These are phyloP conservation scores for Parnassius orleans DNA, from an alignment of 2,888 invertebrate genomes.

Conservation along the genomic window DNA sequence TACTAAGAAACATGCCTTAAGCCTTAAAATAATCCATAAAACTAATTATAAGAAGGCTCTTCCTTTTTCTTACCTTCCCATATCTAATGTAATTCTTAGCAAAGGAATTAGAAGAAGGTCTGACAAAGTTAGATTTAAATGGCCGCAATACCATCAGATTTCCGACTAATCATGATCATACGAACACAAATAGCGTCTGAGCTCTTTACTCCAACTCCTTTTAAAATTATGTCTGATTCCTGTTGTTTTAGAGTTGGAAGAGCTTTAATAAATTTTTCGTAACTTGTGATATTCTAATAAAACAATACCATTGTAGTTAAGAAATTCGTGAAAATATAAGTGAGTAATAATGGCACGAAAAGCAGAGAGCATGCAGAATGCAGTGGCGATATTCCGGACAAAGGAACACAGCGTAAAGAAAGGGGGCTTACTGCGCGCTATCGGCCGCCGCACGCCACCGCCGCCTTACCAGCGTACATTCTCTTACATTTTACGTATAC, in stretches of 20 bases:
- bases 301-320: slow-evolving; percentile 8
- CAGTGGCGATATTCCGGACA: slow-evolving; percentile 41
- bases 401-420: slow-evolving; percentile 33
- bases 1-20: too few species aligned
- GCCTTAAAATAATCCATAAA: too few species aligned
- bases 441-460: slow-evolving; percentile 43
- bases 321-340: slow-evolving; percentile 30
- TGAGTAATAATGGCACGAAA: slow-evolving; percentile 13
- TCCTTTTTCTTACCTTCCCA: too few species aligned
- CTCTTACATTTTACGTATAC: slow-evolving; percentile 18
- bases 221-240: background rate
- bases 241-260: background rate
- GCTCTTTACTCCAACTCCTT: background rate
- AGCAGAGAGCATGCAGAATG: slow-evolving; percentile 39
- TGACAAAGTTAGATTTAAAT: too few species aligned
- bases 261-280: background rate
- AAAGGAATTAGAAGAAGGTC: too few species aligned
- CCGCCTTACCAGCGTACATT: slow-evolving; percentile 20
- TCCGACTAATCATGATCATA: too few species aligned
- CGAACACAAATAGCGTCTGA: too few species aligned
- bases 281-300: background rate
- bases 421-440: slow-evolving; percentile 49
- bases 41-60: too few species aligned
- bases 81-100: too few species aligned
- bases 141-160: too few species aligned